A percentile compares a stretch with the other conserved stretches of the same genome.
Conservation (phyloP, 30 jellyfish, hydroid and myxozoan species). For the Mastigias papua region DNA sequence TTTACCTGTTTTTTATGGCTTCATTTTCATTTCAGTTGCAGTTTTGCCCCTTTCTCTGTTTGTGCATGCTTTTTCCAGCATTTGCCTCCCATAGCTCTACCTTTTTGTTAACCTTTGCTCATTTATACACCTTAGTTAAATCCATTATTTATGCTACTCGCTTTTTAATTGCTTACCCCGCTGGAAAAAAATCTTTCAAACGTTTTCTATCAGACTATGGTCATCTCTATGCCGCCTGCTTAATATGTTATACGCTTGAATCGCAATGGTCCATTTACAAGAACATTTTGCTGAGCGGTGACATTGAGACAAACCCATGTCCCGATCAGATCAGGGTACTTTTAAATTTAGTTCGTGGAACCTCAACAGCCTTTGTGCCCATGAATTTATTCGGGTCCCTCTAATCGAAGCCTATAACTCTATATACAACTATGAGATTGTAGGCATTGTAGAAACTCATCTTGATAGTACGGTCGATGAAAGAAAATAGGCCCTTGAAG, state of each 20-base stretch:
- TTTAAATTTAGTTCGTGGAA: slow-evolving; percentile 24
- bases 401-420: slow-evolving; percentile 36
- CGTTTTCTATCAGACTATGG: slow-evolving; percentile 29
- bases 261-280: slow-evolving; percentile 35
- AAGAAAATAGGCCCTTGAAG: too few relatives aligned
- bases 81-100: slow-evolving; percentile 11
- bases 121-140: slow-evolving; percentile 16
- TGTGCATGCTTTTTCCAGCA: slow-evolving; percentile 16
- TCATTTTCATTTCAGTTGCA: slow-evolving; percentile 16
- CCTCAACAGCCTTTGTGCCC: slow-evolving; percentile 58
- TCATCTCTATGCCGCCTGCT: slow-evolving; percentile 36
- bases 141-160: slow-evolving; percentile 20
- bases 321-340: slow-evolving; percentile 35
- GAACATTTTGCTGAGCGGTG: slow-evolving; percentile 26
- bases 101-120: slow-evolving; percentile 29
- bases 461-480: too few relatives aligned
- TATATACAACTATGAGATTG: slow-evolving; percentile 23
- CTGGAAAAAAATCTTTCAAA: slow-evolving; percentile 42
- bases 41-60: slow-evolving; percentile 23
- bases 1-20: slow-evolving; percentile 8
- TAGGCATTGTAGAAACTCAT: slow-evolving; percentile 44
- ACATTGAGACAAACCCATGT: slow-evolving; percentile 49
- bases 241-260: slow-evolving; percentile 20
- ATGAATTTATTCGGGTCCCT: slow-evolving; percentile 37
- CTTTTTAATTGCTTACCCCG: slow-evolving; percentile 34